A percentile compares a stretch with the other conserved stretches of the same genome.
These are phyloP conservation scores for Branchipolynoe longqiensis DNA, from an alignment of 2,888 invertebrate genomes.

Conservation along the genomic window DNA sequence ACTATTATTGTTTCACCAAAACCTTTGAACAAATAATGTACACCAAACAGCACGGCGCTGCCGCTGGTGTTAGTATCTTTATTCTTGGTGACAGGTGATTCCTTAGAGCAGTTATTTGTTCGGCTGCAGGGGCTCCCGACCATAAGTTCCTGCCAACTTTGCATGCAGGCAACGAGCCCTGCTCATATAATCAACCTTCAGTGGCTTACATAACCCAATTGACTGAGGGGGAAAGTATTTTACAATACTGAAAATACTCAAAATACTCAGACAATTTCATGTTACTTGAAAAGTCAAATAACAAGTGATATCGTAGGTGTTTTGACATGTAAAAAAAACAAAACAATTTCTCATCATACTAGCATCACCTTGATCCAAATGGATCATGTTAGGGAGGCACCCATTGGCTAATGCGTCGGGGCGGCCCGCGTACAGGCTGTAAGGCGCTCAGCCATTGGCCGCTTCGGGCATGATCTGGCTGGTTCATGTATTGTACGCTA, in stretches of 20 bases:
- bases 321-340: constrained; percentile 55
- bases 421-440: too few relatives aligned
- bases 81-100: constrained; percentile 54
- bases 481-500: constrained; percentile 45
- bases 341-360: constrained; percentile 54
- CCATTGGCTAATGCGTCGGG: constrained; percentile 12
- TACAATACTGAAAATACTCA: constrained; percentile 61
- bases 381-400: constrained; percentile 36
- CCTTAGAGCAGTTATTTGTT: constrained; percentile 56
- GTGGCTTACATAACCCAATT: constrained; percentile 57
- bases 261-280: constrained; percentile 61
- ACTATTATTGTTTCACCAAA: constrained; percentile 41
- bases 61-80: constrained; percentile 49
- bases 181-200: constrained; percentile 55
- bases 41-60: constrained; percentile 34
- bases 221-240: constrained; percentile 61
- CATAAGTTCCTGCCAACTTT: constrained; percentile 54
- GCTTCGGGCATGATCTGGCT: constrained; percentile 38
- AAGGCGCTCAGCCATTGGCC: constrained; percentile 11
- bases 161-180: constrained; percentile 44
- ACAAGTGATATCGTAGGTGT: constrained; percentile 60
- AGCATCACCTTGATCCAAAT: constrained; percentile 51
- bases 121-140: constrained; percentile 46
- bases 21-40: constrained; percentile 50
- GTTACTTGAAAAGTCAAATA: constrained; percentile 59